These are phyloP conservation scores for Microcaecilia unicolor DNA, from an alignment of 2,797 vertebrate species.

Conservation along the genomic window DNA sequence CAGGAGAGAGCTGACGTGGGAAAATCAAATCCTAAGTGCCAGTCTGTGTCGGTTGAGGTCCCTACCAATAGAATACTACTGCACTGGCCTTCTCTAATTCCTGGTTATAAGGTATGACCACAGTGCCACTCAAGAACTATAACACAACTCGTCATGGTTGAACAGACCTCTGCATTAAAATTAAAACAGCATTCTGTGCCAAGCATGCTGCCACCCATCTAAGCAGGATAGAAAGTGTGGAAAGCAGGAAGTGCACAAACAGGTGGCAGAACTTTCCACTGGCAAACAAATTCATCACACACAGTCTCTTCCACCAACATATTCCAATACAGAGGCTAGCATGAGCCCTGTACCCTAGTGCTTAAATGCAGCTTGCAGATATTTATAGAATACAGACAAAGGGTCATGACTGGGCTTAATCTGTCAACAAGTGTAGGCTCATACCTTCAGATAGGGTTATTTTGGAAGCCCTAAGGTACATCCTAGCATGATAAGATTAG, in stretches of 20 bases:
- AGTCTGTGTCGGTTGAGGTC: no score
- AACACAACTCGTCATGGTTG: no score
- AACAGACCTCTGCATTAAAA: background rate
- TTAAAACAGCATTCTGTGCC: background rate
- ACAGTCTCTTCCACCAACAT: accelerated
- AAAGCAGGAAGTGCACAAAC: background rate
- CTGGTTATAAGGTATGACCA: no score
- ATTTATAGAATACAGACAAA: slow-evolving; percentile 6
- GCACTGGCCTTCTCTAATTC: no score
- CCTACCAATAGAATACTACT: no score
- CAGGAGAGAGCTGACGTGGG: no score
- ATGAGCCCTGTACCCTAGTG: accelerated
- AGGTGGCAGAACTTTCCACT: background rate
- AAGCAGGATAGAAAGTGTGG: background rate
- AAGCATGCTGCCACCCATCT: accelerated
- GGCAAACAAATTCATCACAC: background rate
- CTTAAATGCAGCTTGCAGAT: slow-evolving; percentile 8
- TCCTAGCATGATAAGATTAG: background rate
- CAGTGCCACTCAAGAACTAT: no score
- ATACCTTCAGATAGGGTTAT: background rate
- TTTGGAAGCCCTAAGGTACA: background rate
- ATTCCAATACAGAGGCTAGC: background rate
- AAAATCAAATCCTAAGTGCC: no score
- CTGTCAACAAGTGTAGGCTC: background rate
- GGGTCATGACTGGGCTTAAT: background rate